Conservation (phyloP, 2,797 vertebrate genomes). For the Protonibea diacanthus region DNA sequence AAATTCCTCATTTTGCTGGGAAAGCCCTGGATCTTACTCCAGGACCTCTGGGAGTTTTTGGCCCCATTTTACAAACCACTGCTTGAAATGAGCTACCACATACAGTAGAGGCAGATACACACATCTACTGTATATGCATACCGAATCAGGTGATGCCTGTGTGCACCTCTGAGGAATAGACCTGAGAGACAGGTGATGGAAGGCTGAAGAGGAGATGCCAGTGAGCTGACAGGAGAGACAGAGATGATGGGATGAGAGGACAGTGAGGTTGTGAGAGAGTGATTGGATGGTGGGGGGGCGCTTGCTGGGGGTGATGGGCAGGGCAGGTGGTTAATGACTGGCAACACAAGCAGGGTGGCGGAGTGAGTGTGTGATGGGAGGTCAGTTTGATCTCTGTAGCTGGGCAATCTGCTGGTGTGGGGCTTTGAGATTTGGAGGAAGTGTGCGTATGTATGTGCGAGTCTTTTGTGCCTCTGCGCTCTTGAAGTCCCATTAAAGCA, state of each 20-base stretch:
- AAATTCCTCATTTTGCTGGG: constrained; percentile 19
- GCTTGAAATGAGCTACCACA: constrained; percentile 7
- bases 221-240: constrained; percentile 8
- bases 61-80: constrained; percentile 24
- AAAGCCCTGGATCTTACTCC: constrained; percentile 9
- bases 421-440: constrained; percentile 56
- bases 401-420: constrained; percentile 46
- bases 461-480: constrained; percentile 56
- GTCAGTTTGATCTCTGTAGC: constrained; percentile 51
- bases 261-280: constrained; percentile 22
- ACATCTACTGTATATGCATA: not conserved
- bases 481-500: constrained; percentile 71
- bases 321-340: constrained; percentile 58
- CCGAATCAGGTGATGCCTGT: not conserved
- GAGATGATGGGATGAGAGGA: constrained; percentile 36
- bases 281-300: constrained; percentile 9
- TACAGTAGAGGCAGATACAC: not conserved
- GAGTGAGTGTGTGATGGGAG: constrained; percentile 31
- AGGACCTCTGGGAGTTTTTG: constrained; percentile 21
- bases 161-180: constrained; percentile 25
- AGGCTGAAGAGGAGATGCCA: constrained; percentile 11
- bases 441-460: constrained; percentile 31
- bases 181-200: constrained; percentile 23
- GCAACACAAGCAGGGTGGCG: constrained; percentile 18
- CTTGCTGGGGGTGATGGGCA: constrained; percentile 58